Evolutionary conservation across 1,140 invertebrate species (phyloP), one percentile per base, ranked within the genome.

Genomic region (Drosophila ananassae): DNA sequence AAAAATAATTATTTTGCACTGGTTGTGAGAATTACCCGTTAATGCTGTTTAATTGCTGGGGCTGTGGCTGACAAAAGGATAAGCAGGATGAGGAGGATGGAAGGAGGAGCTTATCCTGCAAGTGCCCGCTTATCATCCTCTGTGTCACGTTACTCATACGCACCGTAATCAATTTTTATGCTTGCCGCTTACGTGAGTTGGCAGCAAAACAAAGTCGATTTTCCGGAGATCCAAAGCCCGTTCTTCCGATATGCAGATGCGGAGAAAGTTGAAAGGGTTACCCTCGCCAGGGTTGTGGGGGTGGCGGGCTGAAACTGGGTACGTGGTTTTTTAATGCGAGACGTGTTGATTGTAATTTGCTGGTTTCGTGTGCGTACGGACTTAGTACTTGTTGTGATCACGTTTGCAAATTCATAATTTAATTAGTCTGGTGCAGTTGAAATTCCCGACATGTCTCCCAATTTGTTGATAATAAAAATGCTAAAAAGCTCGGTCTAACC

Each of bases 91-190:
- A 28, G 25, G 25, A 28, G 25, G 25, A 28, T 28, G 25, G 7
- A 28, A 50, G 25, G 2, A 47, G 13, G 12, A 46, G 13, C 54
- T 24, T 57, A 61, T 61, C 63, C 61, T 67, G 58, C 13, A 48
- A 30, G 46, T 55, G 61, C 50, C 30, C 13, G 13, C 54, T 72
- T 50, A 10, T 55, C 17, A 12, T 30, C 25, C 56, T 62, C 17
- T 52, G 30, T 62, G 77, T 59, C 71, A 82, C 83, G 69, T 85
- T 85, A 81, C 64, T 69, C 71, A 87, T 82, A 87, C 71, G 69
- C 75, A 79, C 55, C 60, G 83, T 82, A 87, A 87, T 87, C 82
- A 87, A 87, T 87, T 85, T 85, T 87, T 82, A 87, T 78, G 78
- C 62, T 56, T 52, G 55, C 34, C 64, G 44, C 50, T 51, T 87